Conservation (phyloP, 2,888 invertebrate genomes). For the Rapana venosa region DNA sequence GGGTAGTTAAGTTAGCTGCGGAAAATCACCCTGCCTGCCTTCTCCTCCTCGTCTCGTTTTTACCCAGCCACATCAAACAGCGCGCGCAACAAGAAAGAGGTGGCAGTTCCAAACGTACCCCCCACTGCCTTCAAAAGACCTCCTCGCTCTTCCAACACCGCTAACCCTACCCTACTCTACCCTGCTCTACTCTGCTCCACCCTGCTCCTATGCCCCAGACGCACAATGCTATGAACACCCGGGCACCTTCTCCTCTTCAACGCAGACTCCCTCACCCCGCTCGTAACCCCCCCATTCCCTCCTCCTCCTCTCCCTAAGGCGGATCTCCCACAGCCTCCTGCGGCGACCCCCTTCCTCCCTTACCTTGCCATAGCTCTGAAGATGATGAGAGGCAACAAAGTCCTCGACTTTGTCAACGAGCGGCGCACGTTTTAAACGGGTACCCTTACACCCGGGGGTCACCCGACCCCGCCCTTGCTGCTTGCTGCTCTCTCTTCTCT, state of each 20-base stretch:
- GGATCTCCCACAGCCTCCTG: neutral
- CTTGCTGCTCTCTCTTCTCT: no score
- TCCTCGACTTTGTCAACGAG: conserved; percentile 1
- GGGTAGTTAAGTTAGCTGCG: no score
- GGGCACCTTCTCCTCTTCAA: neutral
- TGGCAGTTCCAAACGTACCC: neutral
- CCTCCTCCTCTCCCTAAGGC: neutral
- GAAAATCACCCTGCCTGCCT: neutral
- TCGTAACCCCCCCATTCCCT: neutral
- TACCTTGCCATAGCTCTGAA: neutral
- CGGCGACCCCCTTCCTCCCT: neutral
- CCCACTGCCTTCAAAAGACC: neutral
- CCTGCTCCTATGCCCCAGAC: neutral
- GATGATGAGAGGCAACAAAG: conserved; percentile 18
- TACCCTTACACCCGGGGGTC: conserved; percentile 1
- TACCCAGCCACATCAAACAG: neutral
- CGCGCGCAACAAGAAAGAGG: neutral
- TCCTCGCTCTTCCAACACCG: neutral
- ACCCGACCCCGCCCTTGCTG: conserved; percentile 2
- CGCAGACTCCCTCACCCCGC: neutral
- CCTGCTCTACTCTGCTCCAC: no score
- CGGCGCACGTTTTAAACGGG: conserved; percentile 21
- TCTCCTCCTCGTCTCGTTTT: no score
- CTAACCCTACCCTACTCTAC: no score
- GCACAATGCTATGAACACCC: neutral